Percentiles rank a stretch among this genome's conserved stretches.
These are phyloP conservation scores for Drosophila quasianomalipes DNA, from an alignment of 2,888 invertebrate genomes.

Conservation along the genomic window DNA sequence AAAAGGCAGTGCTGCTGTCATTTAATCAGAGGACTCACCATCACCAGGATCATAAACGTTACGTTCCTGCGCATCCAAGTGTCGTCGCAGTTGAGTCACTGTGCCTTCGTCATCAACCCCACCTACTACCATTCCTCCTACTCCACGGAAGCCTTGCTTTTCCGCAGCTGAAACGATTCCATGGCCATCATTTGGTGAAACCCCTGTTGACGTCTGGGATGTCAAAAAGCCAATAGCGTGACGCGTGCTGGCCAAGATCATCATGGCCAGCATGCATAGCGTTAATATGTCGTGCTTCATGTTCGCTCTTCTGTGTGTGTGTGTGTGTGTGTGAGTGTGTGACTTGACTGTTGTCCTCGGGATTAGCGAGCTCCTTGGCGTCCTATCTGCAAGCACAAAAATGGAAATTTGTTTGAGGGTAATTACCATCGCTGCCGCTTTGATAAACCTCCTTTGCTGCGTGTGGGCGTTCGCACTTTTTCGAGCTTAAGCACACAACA, in stretches of 20 bases:
- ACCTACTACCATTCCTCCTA: slow-evolving; percentile 15
- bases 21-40: slow-evolving; percentile 81
- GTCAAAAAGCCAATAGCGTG: slow-evolving; percentile 67
- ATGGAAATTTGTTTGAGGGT: slow-evolving; percentile 60
- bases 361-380: slow-evolving; percentile 53
- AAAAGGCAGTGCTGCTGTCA: slow-evolving; percentile 45
- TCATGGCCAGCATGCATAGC: slow-evolving; percentile 67
- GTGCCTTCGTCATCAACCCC: slow-evolving; percentile 31
- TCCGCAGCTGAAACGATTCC: slow-evolving; percentile 29
- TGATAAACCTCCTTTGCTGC: slow-evolving; percentile 7
- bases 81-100: slow-evolving; percentile 49
- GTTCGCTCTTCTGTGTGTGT: slow-evolving; percentile 15
- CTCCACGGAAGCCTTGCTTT: slow-evolving; percentile 18
- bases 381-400: slow-evolving; percentile 51
- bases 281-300: slow-evolving; percentile 73
- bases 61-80: slow-evolving; percentile 69
- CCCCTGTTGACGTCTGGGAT: slow-evolving; percentile 42
- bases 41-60: slow-evolving; percentile 85
- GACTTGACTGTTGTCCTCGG: slow-evolving; percentile 48
- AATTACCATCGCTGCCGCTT: slow-evolving; percentile 73
- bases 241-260: slow-evolving; percentile 66
- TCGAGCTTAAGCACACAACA: slow-evolving; percentile 58
- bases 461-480: slow-evolving; percentile 58
- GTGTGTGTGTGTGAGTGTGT: slow-evolving; percentile 28
- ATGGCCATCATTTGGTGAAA: slow-evolving; percentile 17